These are phyloP conservation scores for Pangasius sanitwongsei DNA, from an alignment of 2,797 vertebrate genomes.

Conservation along the genomic window DNA sequence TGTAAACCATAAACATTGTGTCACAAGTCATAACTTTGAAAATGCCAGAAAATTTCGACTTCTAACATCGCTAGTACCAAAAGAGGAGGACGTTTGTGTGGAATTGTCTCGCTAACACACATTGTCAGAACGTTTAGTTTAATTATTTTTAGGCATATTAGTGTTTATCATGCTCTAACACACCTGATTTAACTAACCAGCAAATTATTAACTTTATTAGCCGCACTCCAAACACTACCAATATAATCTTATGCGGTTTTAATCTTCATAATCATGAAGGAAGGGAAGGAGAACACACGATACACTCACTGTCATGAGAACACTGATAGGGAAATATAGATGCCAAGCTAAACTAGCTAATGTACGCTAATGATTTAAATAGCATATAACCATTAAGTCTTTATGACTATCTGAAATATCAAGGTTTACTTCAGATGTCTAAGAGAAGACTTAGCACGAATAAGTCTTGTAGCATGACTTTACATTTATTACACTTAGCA, in stretches of 20 bases:
- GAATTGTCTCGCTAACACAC: neutral
- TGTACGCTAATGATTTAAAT: neutral
- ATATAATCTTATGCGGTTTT: neutral
- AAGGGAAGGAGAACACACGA: neutral
- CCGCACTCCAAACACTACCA: neutral
- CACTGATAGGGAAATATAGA: neutral
- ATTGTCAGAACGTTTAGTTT: neutral
- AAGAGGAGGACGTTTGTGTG: neutral
- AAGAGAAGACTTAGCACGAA: neutral
- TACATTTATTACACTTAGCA: neutral
- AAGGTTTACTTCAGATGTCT: neutral
- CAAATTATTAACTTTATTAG: slow-evolving; percentile 14
- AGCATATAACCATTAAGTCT: neutral
- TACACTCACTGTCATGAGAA: neutral
- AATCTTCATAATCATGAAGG: neutral
- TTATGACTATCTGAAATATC: neutral
- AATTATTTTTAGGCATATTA: neutral
- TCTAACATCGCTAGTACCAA: neutral
- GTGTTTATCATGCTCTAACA: neutral
- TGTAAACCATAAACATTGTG: neutral
- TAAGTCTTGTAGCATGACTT: neutral
- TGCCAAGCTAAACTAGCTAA: neutral
- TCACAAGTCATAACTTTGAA: neutral
- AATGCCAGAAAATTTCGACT: neutral
- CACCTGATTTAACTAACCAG: neutral